Conservation (phyloP, 2,888 invertebrate species). For the Hydriomena furcata region DNA sequence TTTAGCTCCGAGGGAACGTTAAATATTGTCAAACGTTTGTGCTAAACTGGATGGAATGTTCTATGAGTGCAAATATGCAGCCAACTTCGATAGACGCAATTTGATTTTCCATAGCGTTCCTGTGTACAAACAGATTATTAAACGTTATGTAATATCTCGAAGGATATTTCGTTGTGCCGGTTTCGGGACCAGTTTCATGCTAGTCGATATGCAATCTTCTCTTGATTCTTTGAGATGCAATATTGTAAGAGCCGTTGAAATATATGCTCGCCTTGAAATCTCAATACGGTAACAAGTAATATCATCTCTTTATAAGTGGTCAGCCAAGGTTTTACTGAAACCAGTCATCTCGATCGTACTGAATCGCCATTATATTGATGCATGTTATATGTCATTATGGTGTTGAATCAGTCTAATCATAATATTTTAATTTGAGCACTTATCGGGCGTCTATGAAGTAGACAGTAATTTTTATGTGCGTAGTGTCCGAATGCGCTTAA, state of each 20-base stretch:
- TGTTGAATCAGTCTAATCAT: background rate
- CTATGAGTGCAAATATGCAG: no score
- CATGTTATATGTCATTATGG: background rate
- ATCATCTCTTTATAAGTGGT: slow-evolving; percentile 4
- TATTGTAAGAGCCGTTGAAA: slow-evolving; percentile 31
- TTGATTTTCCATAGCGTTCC: no score
- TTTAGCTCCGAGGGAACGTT: no score
- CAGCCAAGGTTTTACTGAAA: background rate
- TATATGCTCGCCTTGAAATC: slow-evolving; percentile 3
- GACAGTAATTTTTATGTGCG: slow-evolving; percentile 16
- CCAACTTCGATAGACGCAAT: no score
- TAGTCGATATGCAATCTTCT: slow-evolving; percentile 39
- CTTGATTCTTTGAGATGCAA: slow-evolving; percentile 27
- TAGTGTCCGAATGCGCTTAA: slow-evolving; percentile 58
- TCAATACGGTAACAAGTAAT: slow-evolving; percentile 3
- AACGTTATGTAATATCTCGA: no score
- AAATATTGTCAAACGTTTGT: no score
- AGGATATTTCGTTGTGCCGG: background rate
- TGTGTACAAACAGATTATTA: no score
- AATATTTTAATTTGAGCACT: background rate
- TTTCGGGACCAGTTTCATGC: slow-evolving; percentile 40
- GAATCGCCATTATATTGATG: background rate
- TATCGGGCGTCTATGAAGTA: slow-evolving; percentile 11
- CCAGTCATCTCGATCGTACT: background rate
- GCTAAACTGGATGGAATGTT: no score